A percentile compares a stretch with the other conserved stretches of the same genome.
These are phyloP conservation scores for Platanista minor DNA, from an alignment of 2,113 vertebrate genomes.

Conservation along the genomic window DNA sequence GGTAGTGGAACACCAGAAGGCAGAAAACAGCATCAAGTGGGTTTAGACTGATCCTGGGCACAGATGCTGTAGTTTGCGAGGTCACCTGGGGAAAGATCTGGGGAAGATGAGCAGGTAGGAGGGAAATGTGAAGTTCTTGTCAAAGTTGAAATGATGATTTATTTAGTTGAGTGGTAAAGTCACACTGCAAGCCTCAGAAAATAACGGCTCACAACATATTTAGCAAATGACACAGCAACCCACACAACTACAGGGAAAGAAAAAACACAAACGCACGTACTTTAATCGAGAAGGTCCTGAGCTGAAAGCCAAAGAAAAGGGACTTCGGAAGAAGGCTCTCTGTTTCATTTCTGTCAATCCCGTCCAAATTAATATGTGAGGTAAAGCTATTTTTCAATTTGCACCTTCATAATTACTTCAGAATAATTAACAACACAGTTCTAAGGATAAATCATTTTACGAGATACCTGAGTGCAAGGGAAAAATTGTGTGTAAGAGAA, in stretches of 20 bases:
- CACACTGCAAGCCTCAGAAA: slow-evolving; percentile 33
- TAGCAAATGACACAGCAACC: neutral
- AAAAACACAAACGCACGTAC: neutral
- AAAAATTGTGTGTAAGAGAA: slow-evolving; percentile 50
- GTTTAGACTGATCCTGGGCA: neutral
- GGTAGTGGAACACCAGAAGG: neutral
- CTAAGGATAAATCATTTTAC: slow-evolving; percentile 16
- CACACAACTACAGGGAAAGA: neutral
- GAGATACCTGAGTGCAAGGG: slow-evolving; percentile 41
- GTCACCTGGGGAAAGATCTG: neutral
- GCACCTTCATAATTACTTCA: slow-evolving; percentile 39
- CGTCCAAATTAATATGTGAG: slow-evolving; percentile 35
- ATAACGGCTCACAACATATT: neutral
- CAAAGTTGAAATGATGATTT: slow-evolving; percentile 29
- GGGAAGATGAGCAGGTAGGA: slow-evolving; percentile 5
- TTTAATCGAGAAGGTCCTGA: neutral
- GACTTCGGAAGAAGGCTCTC: neutral
- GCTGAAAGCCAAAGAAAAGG: neutral
- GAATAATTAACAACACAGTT: slow-evolving; percentile 50
- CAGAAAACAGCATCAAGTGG: neutral
- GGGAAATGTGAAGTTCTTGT: neutral
- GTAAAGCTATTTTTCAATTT: slow-evolving; percentile 48
- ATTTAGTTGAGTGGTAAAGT: slow-evolving; percentile 8
- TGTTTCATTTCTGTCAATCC: neutral
- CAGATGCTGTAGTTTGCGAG: neutral